Conservation (phyloP, 2,113 vertebrate species). For the Dipodomys spectabilis region DNA sequence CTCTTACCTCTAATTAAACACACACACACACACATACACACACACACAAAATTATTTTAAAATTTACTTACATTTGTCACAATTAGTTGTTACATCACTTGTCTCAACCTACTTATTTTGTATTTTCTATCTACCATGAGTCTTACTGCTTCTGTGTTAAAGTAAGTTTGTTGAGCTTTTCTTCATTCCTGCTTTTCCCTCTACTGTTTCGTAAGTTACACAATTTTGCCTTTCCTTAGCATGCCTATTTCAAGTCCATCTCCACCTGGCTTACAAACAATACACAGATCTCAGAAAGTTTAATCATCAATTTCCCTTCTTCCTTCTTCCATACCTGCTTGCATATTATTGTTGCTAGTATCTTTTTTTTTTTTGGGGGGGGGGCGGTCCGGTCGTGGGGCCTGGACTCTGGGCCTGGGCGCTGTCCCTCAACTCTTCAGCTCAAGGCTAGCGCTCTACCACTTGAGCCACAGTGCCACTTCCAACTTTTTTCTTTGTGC, state of each 20-base stretch:
- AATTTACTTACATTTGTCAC: not conserved
- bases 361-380: too few species aligned
- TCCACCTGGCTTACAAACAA: slow-evolving; percentile 14
- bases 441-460: too few species aligned
- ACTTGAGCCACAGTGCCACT: too few species aligned
- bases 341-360: not conserved
- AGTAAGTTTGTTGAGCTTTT: slow-evolving; percentile 8
- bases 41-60: too few species aligned
- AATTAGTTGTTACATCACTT: not conserved
- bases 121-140: not conserved
- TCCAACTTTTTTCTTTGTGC: too few species aligned
- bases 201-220: not conserved
- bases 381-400: too few species aligned
- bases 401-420: too few species aligned
- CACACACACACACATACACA: too few species aligned
- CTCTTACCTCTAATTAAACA: too few species aligned
- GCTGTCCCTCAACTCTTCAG: too few species aligned
- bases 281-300: not conserved
- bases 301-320: not conserved
- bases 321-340: not conserved
- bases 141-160: slow-evolving; percentile 15
- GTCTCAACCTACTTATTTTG: not conserved
- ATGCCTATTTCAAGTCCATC: not conserved
- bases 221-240: slow-evolving; percentile 36
- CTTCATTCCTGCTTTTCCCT: not conserved